Evolutionary conservation across 2,888 invertebrate species (phyloP).

Genomic region (Mesorhabditis spiculigera): DNA sequence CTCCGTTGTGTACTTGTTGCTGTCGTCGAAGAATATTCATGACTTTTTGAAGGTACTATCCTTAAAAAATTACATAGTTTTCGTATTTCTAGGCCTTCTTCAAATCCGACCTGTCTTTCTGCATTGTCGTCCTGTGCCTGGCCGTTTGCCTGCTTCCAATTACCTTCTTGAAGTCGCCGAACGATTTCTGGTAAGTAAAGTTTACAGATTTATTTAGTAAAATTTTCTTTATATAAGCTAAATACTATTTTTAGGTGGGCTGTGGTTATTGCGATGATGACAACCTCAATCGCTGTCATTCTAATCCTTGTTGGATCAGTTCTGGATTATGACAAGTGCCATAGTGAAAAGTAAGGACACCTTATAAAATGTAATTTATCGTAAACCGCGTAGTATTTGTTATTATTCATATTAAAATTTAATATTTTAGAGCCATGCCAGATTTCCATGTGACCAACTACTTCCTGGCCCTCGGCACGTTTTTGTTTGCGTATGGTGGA

Average conservation of each 20-base stretch:
- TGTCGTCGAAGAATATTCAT: constrained; percentile 54
- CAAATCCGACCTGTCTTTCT: constrained; percentile 36
- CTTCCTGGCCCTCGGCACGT: constrained; percentile 54
- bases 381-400: not conserved
- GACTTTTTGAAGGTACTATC: constrained; percentile 42
- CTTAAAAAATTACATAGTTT: not conserved
- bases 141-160: constrained; percentile 49
- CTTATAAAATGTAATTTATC: constrained; percentile 1
- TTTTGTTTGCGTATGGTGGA: constrained; percentile 53
- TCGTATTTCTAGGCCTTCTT: constrained; percentile 32
- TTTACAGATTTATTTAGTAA: not conserved
- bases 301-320: constrained; percentile 46
- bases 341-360: constrained; percentile 14
- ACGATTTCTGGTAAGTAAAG: constrained; percentile 50
- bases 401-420: constrained; percentile 7
- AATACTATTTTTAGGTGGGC: constrained; percentile 47
- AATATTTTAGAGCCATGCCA: constrained; percentile 30
- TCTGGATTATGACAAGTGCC: constrained; percentile 42
- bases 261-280: constrained; percentile 53
- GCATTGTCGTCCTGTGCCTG: constrained; percentile 47
- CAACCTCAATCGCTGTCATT: constrained; percentile 51
- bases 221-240: constrained; percentile 5
- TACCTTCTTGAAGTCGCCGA: constrained; percentile 53
- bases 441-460: constrained; percentile 37
- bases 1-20: constrained; percentile 47